Evolutionary conservation across 2,888 invertebrate species (phyloP), one percentile per base, ranked within the genome.

Genomic region (Mechanitis messenoides): DNA sequence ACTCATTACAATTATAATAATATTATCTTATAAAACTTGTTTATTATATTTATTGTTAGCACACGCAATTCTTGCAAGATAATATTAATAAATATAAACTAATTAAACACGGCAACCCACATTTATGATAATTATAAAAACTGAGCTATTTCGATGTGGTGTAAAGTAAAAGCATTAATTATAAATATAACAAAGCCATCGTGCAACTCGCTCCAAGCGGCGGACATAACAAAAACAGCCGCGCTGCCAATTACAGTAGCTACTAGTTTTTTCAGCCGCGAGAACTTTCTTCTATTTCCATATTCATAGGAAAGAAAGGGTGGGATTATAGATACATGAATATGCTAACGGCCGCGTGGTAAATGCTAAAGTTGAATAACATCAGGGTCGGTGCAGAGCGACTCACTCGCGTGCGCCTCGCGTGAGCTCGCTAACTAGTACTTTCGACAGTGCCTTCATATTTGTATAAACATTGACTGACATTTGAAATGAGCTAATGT

Each of bases 341-440:
- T 87, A 87, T 86, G 83, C 81, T 79, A 85, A 80, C 82, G 71
- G 77, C 77, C 72, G 79, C 74, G 74, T 74, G 75, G 71, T 83
- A 85, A 89, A 89, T 89, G 89, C 73, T 84, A 89, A 85, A 89
- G 88, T 85, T 88, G 86, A 88, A 87, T 80, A 84, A 84, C 87
- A 84, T 73, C 65, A 74, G 73, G 53, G 56, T 56, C 61, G 47
- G 35, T 20, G 54, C 45, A 45, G 45, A 53, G 20, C 45, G 58
- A 42, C 55, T 53, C 33, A 42, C 47, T 33, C 55, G 46, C 47
- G 45, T 11, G 3, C 50, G 33, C 20, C 50, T 46, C 31, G 56
- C 50, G 58, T 47, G 53, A 35, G 59, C 69, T 56, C 67, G 68
- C 70, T 67, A 69, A 47, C 47, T 57, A 57, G 33, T 58, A 20